Evolutionary conservation across 2,113 vertebrate species (phyloP).

Genomic region (Riparia riparia): DNA sequence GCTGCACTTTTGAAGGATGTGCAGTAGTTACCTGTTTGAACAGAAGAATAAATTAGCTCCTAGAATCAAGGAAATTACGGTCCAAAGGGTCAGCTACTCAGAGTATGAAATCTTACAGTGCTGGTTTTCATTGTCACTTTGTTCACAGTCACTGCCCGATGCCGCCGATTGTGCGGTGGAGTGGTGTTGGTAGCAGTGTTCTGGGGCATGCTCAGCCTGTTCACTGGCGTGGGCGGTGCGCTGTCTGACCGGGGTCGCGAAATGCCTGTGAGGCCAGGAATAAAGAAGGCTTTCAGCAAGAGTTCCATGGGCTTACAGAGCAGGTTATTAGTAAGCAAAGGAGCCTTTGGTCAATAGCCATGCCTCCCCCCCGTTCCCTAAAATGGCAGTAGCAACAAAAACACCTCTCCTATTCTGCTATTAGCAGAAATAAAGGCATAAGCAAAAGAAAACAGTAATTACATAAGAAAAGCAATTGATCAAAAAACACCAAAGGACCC

Average conservation of each 20-base stretch:
- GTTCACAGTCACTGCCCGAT: slow-evolving; percentile 87
- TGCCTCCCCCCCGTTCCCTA: background rate
- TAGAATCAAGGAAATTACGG: background rate
- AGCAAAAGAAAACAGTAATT: background rate
- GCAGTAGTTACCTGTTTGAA: slow-evolving; percentile 80
- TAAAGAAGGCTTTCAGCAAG: background rate
- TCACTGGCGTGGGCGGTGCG: slow-evolving; percentile 92
- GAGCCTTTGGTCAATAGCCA: background rate
- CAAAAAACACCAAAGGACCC: background rate
- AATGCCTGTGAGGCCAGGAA: slow-evolving; percentile 79
- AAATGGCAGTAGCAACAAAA: background rate
- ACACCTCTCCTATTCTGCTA: background rate
- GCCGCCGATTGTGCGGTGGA: slow-evolving; percentile 90
- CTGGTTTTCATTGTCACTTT: slow-evolving; percentile 91
- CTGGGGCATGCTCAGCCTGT: slow-evolving; percentile 92
- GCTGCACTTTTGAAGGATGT: slow-evolving; percentile 89
- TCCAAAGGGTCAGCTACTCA: background rate
- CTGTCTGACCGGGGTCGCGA: slow-evolving; percentile 92
- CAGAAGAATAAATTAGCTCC: slow-evolving; percentile 33
- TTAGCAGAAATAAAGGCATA: background rate
- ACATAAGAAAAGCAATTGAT: background rate
- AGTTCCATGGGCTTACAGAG: background rate
- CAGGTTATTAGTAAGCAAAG: background rate
- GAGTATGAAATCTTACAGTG: slow-evolving; percentile 78
- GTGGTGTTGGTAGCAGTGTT: slow-evolving; percentile 88